Conservation (phyloP, 2,113 vertebrate genomes). For the Dicaeum eximium region DNA sequence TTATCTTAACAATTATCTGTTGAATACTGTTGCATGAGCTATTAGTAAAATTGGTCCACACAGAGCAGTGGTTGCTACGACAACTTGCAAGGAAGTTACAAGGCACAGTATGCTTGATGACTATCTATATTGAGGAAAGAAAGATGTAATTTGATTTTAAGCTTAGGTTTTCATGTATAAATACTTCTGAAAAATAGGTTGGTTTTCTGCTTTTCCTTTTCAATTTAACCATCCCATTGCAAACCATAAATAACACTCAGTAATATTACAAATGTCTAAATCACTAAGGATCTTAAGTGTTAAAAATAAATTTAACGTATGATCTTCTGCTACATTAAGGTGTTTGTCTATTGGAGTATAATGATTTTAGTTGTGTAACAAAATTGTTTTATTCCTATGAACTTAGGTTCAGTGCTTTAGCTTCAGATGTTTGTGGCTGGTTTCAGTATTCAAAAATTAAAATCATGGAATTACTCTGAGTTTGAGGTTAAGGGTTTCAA, state of each 20-base stretch:
- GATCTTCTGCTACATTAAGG: neutral
- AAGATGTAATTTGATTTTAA: neutral
- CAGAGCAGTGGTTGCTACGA: neutral
- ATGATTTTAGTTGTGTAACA: neutral
- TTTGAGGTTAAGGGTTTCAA: conserved; percentile 5
- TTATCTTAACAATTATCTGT: neutral
- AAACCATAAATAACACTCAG: neutral
- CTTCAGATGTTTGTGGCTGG: neutral
- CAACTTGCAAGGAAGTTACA: neutral
- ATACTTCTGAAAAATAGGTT: neutral
- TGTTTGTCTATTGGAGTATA: neutral
- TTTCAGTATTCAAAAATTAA: neutral
- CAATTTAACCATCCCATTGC: neutral
- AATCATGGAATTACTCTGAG: neutral
- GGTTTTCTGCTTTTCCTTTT: neutral
- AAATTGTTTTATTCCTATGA: neutral
- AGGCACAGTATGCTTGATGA: neutral
- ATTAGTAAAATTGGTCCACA: neutral
- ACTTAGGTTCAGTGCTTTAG: neutral
- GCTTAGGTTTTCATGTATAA: neutral
- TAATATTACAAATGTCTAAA: neutral
- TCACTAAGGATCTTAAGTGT: neutral
- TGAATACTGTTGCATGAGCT: neutral
- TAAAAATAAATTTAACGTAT: neutral
- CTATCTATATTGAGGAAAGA: neutral